Evolutionary conservation across 2,113 vertebrate species (phyloP).

Genomic region (Phrynosoma platyrhinos): DNA sequence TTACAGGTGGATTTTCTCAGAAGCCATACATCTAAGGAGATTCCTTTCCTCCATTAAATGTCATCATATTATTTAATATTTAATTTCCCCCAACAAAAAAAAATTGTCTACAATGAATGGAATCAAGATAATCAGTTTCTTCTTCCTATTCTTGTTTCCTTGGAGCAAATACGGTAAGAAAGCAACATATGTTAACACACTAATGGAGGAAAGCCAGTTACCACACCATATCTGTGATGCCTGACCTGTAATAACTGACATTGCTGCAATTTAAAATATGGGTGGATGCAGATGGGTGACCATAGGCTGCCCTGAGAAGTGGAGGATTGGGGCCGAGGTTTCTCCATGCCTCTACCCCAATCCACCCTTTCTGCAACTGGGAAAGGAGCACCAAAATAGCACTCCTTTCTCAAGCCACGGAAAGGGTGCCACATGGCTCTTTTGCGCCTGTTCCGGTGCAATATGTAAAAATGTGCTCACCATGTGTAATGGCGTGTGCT

Average conservation of each 20-base stretch:
- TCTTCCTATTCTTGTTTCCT: neutral
- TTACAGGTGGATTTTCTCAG: slow-evolving; percentile 33
- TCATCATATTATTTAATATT: neutral
- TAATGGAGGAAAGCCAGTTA: neutral
- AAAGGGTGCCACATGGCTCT: no score
- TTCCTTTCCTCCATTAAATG: slow-evolving; percentile 53
- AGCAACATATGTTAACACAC: neutral
- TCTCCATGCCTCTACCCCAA: no score
- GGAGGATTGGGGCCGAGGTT: no score
- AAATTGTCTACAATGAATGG: neutral
- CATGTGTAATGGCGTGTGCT: no score
- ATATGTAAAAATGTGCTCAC: no score
- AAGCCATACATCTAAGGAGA: slow-evolving; percentile 29
- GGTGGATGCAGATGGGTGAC: neutral
- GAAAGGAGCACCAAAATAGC: no score
- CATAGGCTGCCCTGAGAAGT: no score
- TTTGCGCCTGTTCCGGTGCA: no score
- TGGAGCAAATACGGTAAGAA: neutral
- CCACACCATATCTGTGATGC: neutral
- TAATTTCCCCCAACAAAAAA: neutral
- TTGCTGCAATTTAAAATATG: neutral
- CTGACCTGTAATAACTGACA: neutral
- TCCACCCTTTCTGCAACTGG: no score
- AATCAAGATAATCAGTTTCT: neutral
- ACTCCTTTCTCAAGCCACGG: no score